Evolutionary conservation across 1,140 invertebrate genomes (phyloP), one percentile per base, ranked within the genome.

Genomic region (Macrobrachium rosenbergii): DNA sequence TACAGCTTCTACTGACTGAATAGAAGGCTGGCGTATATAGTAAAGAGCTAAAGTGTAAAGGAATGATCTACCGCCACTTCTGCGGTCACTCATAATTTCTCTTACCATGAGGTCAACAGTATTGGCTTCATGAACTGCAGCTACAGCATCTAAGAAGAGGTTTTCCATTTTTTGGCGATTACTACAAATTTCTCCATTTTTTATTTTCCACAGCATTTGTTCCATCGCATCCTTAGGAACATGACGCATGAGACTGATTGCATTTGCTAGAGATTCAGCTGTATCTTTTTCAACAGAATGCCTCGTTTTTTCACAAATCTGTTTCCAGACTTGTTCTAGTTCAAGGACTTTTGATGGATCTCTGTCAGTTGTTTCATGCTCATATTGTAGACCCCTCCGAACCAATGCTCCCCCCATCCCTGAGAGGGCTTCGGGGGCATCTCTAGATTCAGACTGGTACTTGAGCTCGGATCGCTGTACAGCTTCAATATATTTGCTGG

Each of bases 401-500:
- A 60, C 23, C 58, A 80, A 14, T 8, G 52, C 7, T 52, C 7
- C 12, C 12, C 52, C 2, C 16, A 10, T 16, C 16, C 52, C 59
- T 73, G 64, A 73, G 52, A 19, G 52, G 72, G 81, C 43, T 12
- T 37, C 2, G 16, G 76, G 17, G 2, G 16, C 45, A 6, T 73
- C 64, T 28, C 17, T 73, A 10, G 77, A 72, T 37, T 16, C 59
- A 19, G 77, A 80, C 37, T 59, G 90, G 62, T 69, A 77, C 17
- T 62, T 45, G 8, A 89, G 69, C 60, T 73, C 77, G 14, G 83
- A 89, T 28, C 82, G 81, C 62, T 87, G 83, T 28, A 67, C 67
- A 28, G 83, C 88, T 37, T 72, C 69, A 12, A 89, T 80, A 78
- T 77, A 89, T 80, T 80, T 86, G 28, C 76, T 67, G 37, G 60